These are phyloP conservation scores for Lepus townsendii DNA, from an alignment of 2,797 vertebrate genomes.

Conservation along the genomic window DNA sequence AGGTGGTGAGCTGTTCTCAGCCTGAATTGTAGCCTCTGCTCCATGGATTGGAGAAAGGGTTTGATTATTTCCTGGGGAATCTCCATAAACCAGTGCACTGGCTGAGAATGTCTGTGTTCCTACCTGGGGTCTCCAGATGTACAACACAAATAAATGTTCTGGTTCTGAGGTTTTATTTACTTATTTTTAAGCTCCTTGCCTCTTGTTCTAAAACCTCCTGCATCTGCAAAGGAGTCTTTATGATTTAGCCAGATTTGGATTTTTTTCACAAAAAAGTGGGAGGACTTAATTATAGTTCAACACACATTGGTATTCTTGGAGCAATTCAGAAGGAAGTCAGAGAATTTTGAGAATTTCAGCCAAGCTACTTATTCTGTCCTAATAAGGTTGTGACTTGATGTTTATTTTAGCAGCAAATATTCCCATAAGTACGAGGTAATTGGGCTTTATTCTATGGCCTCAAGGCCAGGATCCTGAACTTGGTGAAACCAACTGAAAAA, in stretches of 20 bases:
- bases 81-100: not conserved
- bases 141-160: conserved; percentile 15
- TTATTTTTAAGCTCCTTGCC: conserved; percentile 1
- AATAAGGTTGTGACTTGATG: conserved; percentile 68
- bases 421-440: conserved; percentile 61
- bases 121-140: conserved; percentile 4
- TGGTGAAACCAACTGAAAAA: conserved; percentile 78
- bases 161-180: not conserved
- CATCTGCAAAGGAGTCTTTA: conserved; percentile 57
- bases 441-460: conserved; percentile 71
- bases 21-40: not conserved
- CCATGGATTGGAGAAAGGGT: not conserved
- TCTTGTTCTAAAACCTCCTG: conserved; percentile 39
- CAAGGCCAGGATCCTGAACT: conserved; percentile 70
- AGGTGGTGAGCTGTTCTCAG: not conserved
- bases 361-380: conserved; percentile 68
- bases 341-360: conserved; percentile 69
- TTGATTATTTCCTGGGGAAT: not conserved
- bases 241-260: conserved; percentile 69
- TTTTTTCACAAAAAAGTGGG: conserved; percentile 40
- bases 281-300: conserved; percentile 75
- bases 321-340: conserved; percentile 67
- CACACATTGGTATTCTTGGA: conserved; percentile 59
- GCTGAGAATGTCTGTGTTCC: not conserved
- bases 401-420: conserved; percentile 77